phyloP scores from a whole-genome alignment of 92 coral and sea anemone species.

The Phymanthus crucifer region DNA sequence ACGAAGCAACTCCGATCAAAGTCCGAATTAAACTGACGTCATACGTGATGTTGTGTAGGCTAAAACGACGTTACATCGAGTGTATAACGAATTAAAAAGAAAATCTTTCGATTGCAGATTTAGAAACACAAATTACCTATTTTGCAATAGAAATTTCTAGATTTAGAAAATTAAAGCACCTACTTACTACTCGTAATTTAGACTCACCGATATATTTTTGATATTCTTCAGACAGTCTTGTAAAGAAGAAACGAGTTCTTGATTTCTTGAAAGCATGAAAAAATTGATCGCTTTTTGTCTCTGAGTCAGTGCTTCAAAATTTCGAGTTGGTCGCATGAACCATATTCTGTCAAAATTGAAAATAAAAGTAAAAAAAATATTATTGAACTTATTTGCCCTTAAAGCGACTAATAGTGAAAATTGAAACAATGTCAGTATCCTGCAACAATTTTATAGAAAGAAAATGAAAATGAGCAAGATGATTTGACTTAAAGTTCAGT shows the following conservation, averaged over 20 bases:
- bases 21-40: constrained; percentile 1
- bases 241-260: constrained; percentile 77
- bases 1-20: constrained; percentile 3
- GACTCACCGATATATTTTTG: constrained; percentile 89
- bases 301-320: constrained; percentile 62
- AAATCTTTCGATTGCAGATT: not conserved
- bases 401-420: no score
- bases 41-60: not conserved
- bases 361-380: no score
- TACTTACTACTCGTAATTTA: not conserved
- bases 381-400: no score
- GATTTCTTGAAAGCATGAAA: constrained; percentile 77
- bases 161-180: not conserved
- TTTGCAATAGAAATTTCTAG: no score
- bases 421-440: not conserved
- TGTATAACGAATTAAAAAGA: not conserved
- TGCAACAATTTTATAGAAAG: not conserved
- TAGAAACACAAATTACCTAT: not conserved
- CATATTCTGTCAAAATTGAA: constrained; percentile 66
- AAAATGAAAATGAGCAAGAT: no score
- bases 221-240: constrained; percentile 92
- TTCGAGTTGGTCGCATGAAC: constrained; percentile 94
- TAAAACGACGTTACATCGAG: constrained; percentile 1
- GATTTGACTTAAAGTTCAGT: not conserved
- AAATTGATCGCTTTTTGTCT: constrained; percentile 90